A percentile compares a stretch with the other conserved stretches of the same genome.
Evolutionary conservation across 2,888 invertebrate genomes (phyloP).

Genomic region (Stenodera caucasica): DNA sequence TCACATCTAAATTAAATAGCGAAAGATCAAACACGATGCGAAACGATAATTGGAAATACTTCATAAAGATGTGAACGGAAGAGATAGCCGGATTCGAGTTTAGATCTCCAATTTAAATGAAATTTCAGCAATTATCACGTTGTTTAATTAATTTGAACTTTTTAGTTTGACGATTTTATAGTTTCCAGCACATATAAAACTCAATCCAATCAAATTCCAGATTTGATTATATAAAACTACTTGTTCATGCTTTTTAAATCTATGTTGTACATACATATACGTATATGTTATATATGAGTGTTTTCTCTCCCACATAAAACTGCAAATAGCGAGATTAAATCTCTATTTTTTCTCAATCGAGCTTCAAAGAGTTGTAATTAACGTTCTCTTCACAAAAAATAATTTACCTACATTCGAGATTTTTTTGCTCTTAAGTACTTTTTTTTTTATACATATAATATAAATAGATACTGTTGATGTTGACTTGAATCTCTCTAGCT

Average conservation of each 20-base stretch:
- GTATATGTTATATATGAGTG: too few relatives aligned
- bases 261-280: too few relatives aligned
- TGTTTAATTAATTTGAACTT: conserved; percentile 3
- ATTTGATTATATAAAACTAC: neutral
- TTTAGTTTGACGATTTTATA: too few relatives aligned
- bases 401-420: neutral
- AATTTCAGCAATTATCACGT: neutral
- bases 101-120: neutral
- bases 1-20: too few relatives aligned
- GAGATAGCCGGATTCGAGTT: too few relatives aligned
- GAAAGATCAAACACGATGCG: too few relatives aligned
- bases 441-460: conserved; percentile 3
- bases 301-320: neutral
- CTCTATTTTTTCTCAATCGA: neutral
- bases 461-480: neutral
- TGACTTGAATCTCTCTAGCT: neutral
- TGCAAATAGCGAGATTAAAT: conserved; percentile 3
- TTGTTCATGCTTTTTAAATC: neutral
- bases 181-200: neutral
- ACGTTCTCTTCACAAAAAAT: neutral
- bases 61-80: neutral
- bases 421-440: neutral
- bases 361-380: conserved; percentile 3
- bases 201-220: neutral
- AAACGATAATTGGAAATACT: neutral